A percentile compares a stretch with the other conserved stretches of the same genome.
phyloP scores from a whole-genome alignment of 2,797 vertebrate genomes.

The Cynopterus sphinx region DNA sequence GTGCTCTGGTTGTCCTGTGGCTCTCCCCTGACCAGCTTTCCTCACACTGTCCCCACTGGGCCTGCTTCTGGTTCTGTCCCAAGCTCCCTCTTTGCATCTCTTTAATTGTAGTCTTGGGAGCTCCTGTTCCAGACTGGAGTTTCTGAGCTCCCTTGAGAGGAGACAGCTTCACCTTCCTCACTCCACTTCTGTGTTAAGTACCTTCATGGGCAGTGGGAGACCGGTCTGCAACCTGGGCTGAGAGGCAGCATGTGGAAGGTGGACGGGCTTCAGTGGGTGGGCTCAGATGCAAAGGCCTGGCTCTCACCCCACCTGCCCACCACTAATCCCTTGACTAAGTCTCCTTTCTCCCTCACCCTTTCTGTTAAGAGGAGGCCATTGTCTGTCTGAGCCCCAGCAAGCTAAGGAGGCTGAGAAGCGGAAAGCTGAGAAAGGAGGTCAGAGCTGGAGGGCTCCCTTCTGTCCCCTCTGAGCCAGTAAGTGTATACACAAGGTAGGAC shows the following conservation, averaged over 20 bases:
- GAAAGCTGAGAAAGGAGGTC: background rate
- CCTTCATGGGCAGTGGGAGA: background rate
- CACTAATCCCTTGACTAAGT: background rate
- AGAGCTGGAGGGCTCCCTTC: background rate
- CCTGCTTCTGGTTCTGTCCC: background rate
- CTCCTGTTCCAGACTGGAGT: background rate
- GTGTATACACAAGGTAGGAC: background rate
- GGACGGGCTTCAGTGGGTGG: rapidly evolving
- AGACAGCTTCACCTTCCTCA: background rate
- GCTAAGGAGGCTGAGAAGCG: background rate
- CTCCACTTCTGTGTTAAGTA: background rate
- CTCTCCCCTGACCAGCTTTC: background rate
- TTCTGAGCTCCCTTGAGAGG: background rate
- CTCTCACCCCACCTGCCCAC: background rate
- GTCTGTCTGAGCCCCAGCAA: background rate
- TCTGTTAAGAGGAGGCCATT: background rate
- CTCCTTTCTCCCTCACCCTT: background rate
- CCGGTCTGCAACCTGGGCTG: background rate
- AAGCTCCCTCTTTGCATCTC: background rate
- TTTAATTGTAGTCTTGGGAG: slow-evolving; percentile 62
- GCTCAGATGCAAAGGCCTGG: too few relatives aligned
- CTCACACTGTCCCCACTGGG: background rate
- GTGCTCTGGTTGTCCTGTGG: background rate
- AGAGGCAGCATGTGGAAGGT: background rate
- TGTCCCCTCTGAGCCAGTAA: background rate